A percentile compares a stretch with the other conserved stretches of the same genome.
Conservation (phyloP, 2,113 vertebrate species). For the human (Homo sapiens) region DNA sequence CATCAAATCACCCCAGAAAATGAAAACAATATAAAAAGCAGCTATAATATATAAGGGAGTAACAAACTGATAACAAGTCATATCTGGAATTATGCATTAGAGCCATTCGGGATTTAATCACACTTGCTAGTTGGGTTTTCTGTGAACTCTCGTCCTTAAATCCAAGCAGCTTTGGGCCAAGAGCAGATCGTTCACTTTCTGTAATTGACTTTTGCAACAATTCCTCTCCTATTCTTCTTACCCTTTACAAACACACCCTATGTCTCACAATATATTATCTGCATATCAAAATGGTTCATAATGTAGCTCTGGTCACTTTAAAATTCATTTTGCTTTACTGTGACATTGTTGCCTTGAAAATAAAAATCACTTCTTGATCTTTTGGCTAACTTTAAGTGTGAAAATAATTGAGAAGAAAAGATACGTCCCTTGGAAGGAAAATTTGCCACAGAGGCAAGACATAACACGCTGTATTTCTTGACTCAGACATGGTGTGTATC, state of each 20-base stretch:
- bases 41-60: background rate
- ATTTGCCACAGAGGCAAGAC: background rate
- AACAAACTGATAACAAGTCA: background rate
- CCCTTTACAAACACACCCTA: background rate
- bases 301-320: conserved; percentile 8
- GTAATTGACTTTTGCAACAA: background rate
- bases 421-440: background rate
- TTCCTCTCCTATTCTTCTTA: background rate
- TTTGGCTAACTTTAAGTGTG: background rate
- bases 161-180: background rate
- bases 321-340: conserved; percentile 40
- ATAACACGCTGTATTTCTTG: background rate
- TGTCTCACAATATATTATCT: conserved; percentile 12
- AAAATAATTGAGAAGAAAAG: conserved; percentile 37
- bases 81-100: background rate
- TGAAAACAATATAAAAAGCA: background rate
- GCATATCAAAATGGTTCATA: conserved; percentile 33
- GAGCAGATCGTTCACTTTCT: background rate
- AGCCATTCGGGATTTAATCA: background rate
- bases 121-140: background rate
- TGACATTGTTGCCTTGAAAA: conserved; percentile 27
- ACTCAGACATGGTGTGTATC: background rate
- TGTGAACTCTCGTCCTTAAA: background rate
- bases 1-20: background rate
- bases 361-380: background rate